These are phyloP conservation scores for Clistopyga incitator DNA, from an alignment of 2,888 invertebrate species.

Conservation along the genomic window DNA sequence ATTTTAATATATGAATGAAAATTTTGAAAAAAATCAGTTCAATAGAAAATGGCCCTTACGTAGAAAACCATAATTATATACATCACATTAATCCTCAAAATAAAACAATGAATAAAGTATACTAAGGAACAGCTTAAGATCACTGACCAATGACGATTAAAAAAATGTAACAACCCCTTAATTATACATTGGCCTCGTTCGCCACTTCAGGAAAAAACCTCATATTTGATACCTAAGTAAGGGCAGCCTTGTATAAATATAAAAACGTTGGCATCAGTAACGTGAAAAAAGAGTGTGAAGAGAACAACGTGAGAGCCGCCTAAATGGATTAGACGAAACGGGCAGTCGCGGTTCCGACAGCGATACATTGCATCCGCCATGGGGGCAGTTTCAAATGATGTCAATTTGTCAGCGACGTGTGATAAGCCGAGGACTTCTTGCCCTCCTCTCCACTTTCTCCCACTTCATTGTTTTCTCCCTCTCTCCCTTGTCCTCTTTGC, in stretches of 20 bases:
- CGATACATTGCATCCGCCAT: slow-evolving; percentile 70
- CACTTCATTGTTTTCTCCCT: slow-evolving; percentile 47
- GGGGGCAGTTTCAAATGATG: slow-evolving; percentile 74
- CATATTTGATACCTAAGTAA: not conserved
- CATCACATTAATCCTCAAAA: too few relatives aligned
- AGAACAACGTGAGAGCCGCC: slow-evolving; percentile 57
- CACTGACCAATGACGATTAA: too few relatives aligned
- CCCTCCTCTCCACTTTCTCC: slow-evolving; percentile 39
- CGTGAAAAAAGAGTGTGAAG: slow-evolving; percentile 47
- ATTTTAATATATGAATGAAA: too few relatives aligned
- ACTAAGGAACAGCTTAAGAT: too few relatives aligned
- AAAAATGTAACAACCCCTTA: too few relatives aligned
- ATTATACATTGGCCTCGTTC: too few relatives aligned
- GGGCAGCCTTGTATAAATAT: not conserved
- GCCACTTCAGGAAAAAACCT: too few relatives aligned
- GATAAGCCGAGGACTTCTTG: slow-evolving; percentile 76
- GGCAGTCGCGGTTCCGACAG: slow-evolving; percentile 46
- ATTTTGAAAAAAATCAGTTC: too few relatives aligned
- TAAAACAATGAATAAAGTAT: too few relatives aligned
- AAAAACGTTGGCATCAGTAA: not conserved
- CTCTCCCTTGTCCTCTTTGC: not conserved
- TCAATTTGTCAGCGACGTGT: slow-evolving; percentile 77
- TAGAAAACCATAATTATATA: too few relatives aligned
- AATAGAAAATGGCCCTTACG: too few relatives aligned
- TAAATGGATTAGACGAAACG: slow-evolving; percentile 58